A percentile compares a stretch with the other conserved stretches of the same genome.
Conservation (phyloP, 2,113 vertebrate genomes). For the Philantomba maxwellii region DNA sequence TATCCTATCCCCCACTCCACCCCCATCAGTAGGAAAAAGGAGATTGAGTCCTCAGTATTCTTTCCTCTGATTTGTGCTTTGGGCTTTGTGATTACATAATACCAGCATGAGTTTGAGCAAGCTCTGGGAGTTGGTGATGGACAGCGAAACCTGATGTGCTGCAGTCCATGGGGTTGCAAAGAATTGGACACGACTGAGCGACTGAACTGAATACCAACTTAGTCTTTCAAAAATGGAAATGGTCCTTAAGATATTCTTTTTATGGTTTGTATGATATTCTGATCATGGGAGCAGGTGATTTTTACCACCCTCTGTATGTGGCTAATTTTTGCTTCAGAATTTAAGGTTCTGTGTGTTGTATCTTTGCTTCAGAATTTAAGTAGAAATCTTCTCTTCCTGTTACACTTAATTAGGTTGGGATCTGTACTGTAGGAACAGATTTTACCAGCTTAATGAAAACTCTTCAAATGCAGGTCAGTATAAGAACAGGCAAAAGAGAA, state of each 20-base stretch:
- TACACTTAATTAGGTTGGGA: slow-evolving; percentile 32
- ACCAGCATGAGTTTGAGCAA: neutral
- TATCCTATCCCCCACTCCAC: neutral
- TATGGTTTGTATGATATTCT: neutral
- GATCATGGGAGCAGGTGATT: neutral
- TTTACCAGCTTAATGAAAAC: slow-evolving; percentile 44
- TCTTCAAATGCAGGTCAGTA: slow-evolving; percentile 4
- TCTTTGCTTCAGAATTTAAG: slow-evolving; percentile 8
- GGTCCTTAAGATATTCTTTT: neutral
- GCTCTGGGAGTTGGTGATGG: neutral
- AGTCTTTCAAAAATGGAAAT: slow-evolving; percentile 13
- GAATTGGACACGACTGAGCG: neutral
- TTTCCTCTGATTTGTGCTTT: neutral
- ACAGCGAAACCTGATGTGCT: neutral
- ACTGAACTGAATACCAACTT: neutral
- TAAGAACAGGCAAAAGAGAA: slow-evolving; percentile 19
- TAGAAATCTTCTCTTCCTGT: neutral
- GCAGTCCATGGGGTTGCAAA: neutral
- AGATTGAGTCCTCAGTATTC: neutral
- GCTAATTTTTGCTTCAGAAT: slow-evolving; percentile 7
- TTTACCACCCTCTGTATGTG: slow-evolving; percentile 6
- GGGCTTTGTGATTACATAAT: neutral
- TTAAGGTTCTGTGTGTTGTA: slow-evolving; percentile 17
- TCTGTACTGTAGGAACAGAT: neutral
- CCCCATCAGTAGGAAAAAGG: neutral